Evolutionary conservation across 1,140 invertebrate species (phyloP).

Genomic region (Scaptomyza montana): DNA sequence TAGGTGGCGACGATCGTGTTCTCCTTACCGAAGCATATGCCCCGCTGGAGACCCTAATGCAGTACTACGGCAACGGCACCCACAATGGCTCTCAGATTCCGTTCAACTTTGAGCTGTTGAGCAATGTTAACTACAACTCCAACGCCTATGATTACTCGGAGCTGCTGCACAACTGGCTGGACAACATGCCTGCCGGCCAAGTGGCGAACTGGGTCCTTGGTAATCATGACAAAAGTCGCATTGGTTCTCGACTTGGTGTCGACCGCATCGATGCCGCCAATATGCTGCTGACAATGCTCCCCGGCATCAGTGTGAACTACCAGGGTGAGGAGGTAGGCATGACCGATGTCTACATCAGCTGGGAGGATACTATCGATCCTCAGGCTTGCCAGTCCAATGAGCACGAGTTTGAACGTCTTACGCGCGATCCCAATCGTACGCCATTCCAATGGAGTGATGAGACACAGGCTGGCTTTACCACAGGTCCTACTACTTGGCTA

Average conservation of each 20-base stretch:
- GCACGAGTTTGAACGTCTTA: slow-evolving; percentile 67
- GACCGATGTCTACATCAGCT: slow-evolving; percentile 86
- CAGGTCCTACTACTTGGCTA: slow-evolving; percentile 87
- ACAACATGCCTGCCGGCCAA: slow-evolving; percentile 85
- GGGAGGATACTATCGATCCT: slow-evolving; percentile 84
- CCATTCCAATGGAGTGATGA: slow-evolving; percentile 88
- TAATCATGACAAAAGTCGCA: slow-evolving; percentile 87
- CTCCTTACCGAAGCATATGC: slow-evolving; percentile 90
- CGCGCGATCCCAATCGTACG: slow-evolving; percentile 86
- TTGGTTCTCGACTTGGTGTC: slow-evolving; percentile 86
- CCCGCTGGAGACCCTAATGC: slow-evolving; percentile 85
- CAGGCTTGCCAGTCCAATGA: slow-evolving; percentile 78
- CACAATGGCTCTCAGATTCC: slow-evolving; percentile 87
- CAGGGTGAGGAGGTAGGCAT: slow-evolving; percentile 94
- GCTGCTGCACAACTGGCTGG: slow-evolving; percentile 86
- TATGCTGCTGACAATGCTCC: slow-evolving; percentile 88
- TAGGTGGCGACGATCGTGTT: slow-evolving; percentile 85
- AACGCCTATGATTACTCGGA: slow-evolving; percentile 85
- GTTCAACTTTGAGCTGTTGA: slow-evolving; percentile 88
- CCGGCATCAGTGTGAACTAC: slow-evolving; percentile 89
- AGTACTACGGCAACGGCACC: slow-evolving; percentile 86
- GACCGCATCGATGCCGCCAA: slow-evolving; percentile 88
- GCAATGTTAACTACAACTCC: slow-evolving; percentile 84
- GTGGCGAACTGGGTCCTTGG: slow-evolving; percentile 88
- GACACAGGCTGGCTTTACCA: slow-evolving; percentile 86